Conservation (phyloP, 2,797 vertebrate genomes). For the Apodemus agrarius region DNA sequence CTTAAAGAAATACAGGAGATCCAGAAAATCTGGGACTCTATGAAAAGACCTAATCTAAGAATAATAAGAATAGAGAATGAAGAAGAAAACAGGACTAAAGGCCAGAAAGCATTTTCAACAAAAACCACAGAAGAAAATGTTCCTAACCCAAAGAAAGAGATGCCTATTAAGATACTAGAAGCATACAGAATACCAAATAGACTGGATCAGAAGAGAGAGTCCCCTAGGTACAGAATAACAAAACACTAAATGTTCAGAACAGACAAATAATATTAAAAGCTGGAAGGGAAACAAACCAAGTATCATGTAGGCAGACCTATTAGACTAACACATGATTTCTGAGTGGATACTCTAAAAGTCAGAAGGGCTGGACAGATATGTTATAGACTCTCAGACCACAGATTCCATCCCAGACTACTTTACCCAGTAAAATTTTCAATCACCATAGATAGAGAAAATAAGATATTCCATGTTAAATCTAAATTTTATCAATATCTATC, state of each 20-base stretch:
- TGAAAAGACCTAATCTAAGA: neutral
- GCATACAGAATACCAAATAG: neutral
- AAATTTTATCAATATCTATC: neutral
- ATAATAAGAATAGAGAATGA: neutral
- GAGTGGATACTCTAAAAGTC: neutral
- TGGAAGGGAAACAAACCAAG: neutral
- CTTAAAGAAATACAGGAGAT: neutral
- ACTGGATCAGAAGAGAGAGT: neutral
- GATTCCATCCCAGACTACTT: neutral
- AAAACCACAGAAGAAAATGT: neutral
- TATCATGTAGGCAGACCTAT: neutral
- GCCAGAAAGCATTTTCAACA: neutral
- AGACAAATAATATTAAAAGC: neutral
- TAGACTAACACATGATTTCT: neutral
- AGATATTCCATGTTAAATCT: neutral
- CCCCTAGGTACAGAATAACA: neutral
- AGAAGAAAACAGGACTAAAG: neutral
- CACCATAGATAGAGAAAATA: neutral
- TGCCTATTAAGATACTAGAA: neutral
- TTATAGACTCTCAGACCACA: neutral
- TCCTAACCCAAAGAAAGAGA: neutral
- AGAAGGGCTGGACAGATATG: neutral
- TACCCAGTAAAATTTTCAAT: neutral
- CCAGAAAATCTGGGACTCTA: neutral
- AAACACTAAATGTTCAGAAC: neutral